Base-by-base conservation (phyloP, 2,113 vertebrate genomes). In the Cathartes aura region DNA sequence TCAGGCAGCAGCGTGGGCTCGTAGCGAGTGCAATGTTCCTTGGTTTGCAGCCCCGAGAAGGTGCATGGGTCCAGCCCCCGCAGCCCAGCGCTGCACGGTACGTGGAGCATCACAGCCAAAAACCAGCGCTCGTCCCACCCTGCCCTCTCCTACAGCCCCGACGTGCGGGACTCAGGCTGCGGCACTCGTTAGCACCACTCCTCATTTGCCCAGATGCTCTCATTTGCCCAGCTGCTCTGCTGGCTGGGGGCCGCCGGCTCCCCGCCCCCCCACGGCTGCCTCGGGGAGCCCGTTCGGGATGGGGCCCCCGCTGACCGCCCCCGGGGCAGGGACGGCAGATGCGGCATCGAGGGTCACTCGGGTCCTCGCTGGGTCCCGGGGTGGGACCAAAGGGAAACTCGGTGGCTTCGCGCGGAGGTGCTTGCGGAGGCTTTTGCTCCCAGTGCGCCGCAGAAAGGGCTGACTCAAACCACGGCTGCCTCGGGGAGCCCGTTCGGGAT, bases 351-450 rank as follows among this genome's bases (percentile, higher is more conserved):
- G 55, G 82, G 40, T 67, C 82, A 8, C 40, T 45, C 0, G 4
- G 6, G 53, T 45, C 36, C 15, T 4, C 0, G 1, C 0, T 6
- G 34, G 45, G 23, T 3, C 26, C 3, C 5, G 71, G 22, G 20
- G 7, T 9, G 70, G 47, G 36, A 40, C 43, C 1, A 2, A 11
- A 10, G 82, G 40, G 89, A 30, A 82, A 23, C 30, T 7, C 5
- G 1, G 43, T 26, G 72, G 75, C 68, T 58, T 56, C 1, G 0
- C 2, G 0, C 7, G 0, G 72, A 56, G 70, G 43, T 5, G 1
- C 53, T 62, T 26, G 36, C 5, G 20, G 87, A 22, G 62, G 62
- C 53, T 21, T 17, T 10, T 47, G 42, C 64, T 62, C 2, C 4
- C 43, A 3, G 43, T 0, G 24, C 8, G 29, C 83, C 12, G 27